Base-by-base conservation (phyloP, 2,888 invertebrate genomes). In the Alviniconcha strummeri region DNA sequence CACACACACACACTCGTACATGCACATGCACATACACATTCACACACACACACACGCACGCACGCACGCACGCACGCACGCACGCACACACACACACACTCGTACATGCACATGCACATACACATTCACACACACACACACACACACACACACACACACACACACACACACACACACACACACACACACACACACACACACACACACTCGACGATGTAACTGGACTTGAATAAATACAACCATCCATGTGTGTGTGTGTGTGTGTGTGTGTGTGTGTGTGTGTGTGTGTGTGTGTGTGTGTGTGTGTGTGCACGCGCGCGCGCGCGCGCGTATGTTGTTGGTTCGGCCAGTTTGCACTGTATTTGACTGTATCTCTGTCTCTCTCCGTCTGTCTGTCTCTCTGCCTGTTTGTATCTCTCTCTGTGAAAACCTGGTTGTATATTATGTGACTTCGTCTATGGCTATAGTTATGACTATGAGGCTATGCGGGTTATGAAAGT, bases 241-340 rank as follows among this genome's bases (percentile, higher is more conserved):
- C 9, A 1, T 64, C 64, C 15, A 15, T 64, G 64, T 64, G 4
- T 64, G 64, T 64, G 64, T 64, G 64, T 64, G 64, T 71, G n/a
- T 71, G 71, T n/a, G 71, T 71, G 71, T n/a, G 71, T 71, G 19
- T n/a, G 71, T 71, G n/a, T n/a, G 19, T 71, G 71, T n/a, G 19
- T 71, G 19, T 2, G 19, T 71, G 71, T n/a, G 71, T 71, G 17
- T 69, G 17, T 69, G 69, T 69, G 17, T 69, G 17, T 69, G 6
- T 69, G 17, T 69, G 17, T 69, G 17, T 69, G 69, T 69, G 13
- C 1, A 0, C 6, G 17, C 6, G 17, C 6, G 17, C 6, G 17
- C n/a, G 17, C 1, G 6, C 6, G 6, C 6, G 69, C 6, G 17
- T 17, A 5, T 17, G 6, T 17, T 6, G 13, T 6, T 69, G 6